These are phyloP conservation scores for Anticlea derivata DNA, from an alignment of 2,888 invertebrate species.

Conservation along the genomic window DNA sequence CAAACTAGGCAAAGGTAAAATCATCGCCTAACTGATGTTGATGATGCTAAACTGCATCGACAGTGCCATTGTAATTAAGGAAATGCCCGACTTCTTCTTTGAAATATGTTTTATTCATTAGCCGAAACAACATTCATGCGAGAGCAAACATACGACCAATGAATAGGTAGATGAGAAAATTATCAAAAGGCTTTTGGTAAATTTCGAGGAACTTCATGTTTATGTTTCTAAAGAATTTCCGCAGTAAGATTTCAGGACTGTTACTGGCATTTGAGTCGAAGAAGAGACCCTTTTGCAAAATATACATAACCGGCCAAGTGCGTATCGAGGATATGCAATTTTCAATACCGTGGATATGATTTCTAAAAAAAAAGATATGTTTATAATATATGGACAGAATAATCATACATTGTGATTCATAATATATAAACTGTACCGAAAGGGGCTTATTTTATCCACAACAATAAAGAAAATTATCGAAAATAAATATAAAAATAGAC, in stretches of 20 bases:
- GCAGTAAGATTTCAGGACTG: conserved; percentile 4
- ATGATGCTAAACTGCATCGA: neutral
- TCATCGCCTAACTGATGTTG: neutral
- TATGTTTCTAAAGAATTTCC: conserved; percentile 10
- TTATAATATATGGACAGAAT: too few species aligned
- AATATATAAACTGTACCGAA: too few species aligned
- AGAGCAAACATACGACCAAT: conserved; percentile 6
- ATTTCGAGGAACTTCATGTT: conserved; percentile 6
- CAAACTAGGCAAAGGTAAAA: too few species aligned
- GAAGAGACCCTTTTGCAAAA: too few species aligned
- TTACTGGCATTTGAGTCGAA: neutral
- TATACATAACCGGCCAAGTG: too few species aligned
- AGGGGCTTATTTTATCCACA: too few species aligned
- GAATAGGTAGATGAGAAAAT: conserved; percentile 9
- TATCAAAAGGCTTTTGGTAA: conserved; percentile 5
- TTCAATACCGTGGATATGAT: too few species aligned
- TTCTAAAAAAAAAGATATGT: too few species aligned
- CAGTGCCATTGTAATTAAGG: neutral
- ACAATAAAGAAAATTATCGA: too few species aligned
- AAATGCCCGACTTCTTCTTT: neutral
- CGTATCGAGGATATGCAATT: too few species aligned
- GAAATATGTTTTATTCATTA: neutral
- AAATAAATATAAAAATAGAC: too few species aligned
- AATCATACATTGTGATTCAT: too few species aligned
- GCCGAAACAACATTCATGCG: conserved; percentile 1